Evolutionary conservation across 2,797 vertebrate species (phyloP).

Genomic region (Eutrigla gurnardus): DNA sequence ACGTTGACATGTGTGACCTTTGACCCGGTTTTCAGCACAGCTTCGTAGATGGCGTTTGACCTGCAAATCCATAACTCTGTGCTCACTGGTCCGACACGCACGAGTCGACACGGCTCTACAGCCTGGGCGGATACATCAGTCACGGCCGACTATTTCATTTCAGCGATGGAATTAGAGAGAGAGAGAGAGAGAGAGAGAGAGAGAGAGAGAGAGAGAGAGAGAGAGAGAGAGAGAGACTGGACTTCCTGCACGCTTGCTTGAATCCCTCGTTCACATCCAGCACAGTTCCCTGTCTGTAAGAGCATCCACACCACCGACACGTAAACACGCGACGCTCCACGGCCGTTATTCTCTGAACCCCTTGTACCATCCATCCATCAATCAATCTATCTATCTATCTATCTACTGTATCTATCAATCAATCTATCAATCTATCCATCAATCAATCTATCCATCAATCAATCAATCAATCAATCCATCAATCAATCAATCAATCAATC

Average conservation of each 20-base stretch:
- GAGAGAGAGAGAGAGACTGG: constrained; percentile 2
- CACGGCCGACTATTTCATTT: constrained; percentile 32
- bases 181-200: constrained; percentile 1
- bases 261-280: constrained; percentile 32
- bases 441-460: too few species aligned
- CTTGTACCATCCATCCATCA: too few species aligned
- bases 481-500: too few species aligned
- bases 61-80: constrained; percentile 34
- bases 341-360: too few species aligned
- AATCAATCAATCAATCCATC: too few species aligned
- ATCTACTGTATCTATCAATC: too few species aligned
- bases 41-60: constrained; percentile 13
- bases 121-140: constrained; percentile 41
- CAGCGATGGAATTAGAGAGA: neutral
- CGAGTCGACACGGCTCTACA: constrained; percentile 28
- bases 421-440: too few species aligned
- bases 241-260: constrained; percentile 45
- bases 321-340: too few species aligned
- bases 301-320: neutral
- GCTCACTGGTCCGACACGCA: constrained; percentile 20
- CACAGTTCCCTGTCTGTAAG: neutral
- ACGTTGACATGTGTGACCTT: neutral
- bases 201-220: constrained; percentile 4
- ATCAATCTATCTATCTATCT: too few species aligned
- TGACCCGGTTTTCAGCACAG: constrained; percentile 6